A percentile compares a stretch with the other conserved stretches of the same genome.
phyloP scores from a whole-genome alignment of 2,113 vertebrate species.

The Helogale parvula region DNA sequence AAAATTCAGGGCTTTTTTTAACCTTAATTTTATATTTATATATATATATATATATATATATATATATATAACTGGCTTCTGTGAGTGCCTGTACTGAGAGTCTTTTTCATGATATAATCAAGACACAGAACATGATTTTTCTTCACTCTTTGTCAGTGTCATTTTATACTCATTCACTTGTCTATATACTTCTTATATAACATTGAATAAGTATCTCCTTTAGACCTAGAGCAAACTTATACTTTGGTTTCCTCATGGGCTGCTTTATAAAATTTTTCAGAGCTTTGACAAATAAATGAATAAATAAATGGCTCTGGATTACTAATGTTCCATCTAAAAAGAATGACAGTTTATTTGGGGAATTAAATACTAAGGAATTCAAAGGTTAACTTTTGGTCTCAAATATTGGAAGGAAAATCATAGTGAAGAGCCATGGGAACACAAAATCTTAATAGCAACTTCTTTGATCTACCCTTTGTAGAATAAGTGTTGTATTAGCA shows the following conservation, averaged over 20 bases:
- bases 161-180: neutral
- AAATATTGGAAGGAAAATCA: neutral
- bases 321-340: neutral
- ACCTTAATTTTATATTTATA: too few relatives aligned
- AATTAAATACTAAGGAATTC: neutral
- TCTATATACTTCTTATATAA: neutral
- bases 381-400: neutral
- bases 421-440: neutral
- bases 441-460: neutral
- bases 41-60: too few relatives aligned
- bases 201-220: neutral
- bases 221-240: neutral
- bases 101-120: neutral
- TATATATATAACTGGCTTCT: conserved; percentile 42
- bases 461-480: neutral
- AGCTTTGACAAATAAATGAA: neutral
- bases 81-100: neutral
- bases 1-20: conserved; percentile 11
- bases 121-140: neutral
- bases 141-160: neutral
- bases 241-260: neutral
- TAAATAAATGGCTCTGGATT: neutral
- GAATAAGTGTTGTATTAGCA: neutral
- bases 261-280: neutral
- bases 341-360: neutral